Conservation (phyloP, 2,797 vertebrate species). For the Eulemur coronatus region DNA sequence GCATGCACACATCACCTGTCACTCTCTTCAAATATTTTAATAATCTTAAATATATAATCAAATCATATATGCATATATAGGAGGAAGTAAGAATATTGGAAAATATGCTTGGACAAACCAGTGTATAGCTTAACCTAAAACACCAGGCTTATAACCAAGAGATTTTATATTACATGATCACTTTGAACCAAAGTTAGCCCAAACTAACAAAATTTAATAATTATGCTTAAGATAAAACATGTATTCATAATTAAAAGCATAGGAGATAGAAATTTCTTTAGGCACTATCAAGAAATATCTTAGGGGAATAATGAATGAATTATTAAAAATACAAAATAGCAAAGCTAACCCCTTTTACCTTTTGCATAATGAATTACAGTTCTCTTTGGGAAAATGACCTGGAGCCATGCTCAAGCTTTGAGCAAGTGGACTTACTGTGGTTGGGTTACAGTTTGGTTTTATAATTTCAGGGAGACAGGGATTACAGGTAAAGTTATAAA, state of each 20-base stretch:
- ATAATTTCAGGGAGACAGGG: no score
- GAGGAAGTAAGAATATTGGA: conserved; percentile 85
- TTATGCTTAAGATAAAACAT: neutral
- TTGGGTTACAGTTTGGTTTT: no score
- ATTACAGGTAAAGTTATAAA: no score
- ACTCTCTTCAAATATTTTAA: conserved; percentile 80
- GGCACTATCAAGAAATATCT: conserved; percentile 73
- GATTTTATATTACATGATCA: conserved; percentile 47
- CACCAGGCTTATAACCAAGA: conserved; percentile 77
- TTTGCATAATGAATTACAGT: neutral
- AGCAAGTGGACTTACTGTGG: no score
- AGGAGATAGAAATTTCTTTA: conserved; percentile 31
- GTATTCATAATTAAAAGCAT: conserved; percentile 53
- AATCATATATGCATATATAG: neutral
- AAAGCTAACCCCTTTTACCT: conserved; percentile 70
- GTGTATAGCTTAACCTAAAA: conserved; percentile 76
- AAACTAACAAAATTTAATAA: accelerated
- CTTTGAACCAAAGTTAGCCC: conserved; percentile 76
- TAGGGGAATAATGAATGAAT: conserved; percentile 84
- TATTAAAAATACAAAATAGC: conserved; percentile 56
- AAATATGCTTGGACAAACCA: conserved; percentile 83
- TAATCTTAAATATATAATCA: neutral
- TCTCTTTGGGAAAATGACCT: no score
- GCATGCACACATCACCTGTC: conserved; percentile 78
- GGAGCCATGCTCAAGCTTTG: no score